phyloP scores from a whole-genome alignment of 2,113 vertebrate genomes.

The Piprites chloris region DNA sequence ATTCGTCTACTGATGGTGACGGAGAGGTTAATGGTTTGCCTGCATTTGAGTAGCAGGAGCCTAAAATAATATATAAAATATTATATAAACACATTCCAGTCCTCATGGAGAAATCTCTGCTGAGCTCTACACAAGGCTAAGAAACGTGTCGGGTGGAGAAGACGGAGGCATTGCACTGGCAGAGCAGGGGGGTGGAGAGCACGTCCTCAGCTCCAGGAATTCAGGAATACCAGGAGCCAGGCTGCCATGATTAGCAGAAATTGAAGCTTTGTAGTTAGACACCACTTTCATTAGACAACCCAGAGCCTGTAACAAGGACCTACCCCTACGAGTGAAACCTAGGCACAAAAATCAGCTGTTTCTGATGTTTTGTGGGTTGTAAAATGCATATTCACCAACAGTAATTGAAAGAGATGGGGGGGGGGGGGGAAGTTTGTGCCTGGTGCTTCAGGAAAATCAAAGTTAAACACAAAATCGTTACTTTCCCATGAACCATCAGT shows the following conservation, averaged over 20 bases:
- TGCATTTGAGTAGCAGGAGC: not conserved
- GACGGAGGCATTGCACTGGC: not conserved
- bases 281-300: not conserved
- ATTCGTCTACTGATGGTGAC: not conserved
- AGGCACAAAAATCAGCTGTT: not conserved
- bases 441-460: not conserved
- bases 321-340: not conserved
- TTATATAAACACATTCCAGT: slow-evolving; percentile 18
- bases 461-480: not conserved
- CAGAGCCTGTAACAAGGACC: not conserved
- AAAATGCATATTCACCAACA: not conserved
- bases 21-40: not conserved
- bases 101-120: not conserved
- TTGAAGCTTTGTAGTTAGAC: not conserved
- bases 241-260: not conserved
- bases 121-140: not conserved
- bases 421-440: not conserved
- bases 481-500: slow-evolving; percentile 14
- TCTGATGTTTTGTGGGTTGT: not conserved
- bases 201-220: not conserved
- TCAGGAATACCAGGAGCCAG: not conserved
- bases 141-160: not conserved
- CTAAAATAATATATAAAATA: slow-evolving; percentile 44
- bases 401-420: not conserved
- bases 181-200: not conserved